These are phyloP conservation scores for Ellobium chinense DNA, from an alignment of 2,888 invertebrate genomes.

Conservation along the genomic window DNA sequence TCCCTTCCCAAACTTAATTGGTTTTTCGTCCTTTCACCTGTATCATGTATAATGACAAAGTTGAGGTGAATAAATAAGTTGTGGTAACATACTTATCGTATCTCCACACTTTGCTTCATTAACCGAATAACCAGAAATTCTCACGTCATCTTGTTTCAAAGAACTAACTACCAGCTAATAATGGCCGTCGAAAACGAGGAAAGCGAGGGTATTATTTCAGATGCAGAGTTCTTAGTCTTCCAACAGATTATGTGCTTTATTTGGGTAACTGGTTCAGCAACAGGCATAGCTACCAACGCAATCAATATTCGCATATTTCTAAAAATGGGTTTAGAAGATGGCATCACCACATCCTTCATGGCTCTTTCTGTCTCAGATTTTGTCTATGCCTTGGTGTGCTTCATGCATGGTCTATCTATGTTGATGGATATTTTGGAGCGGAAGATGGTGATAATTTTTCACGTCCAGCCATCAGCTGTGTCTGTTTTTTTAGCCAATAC, in stretches of 20 bases:
- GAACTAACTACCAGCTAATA: too few relatives aligned
- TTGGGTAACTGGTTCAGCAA: background rate
- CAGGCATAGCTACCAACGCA: background rate
- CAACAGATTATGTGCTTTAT: background rate
- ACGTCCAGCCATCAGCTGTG: background rate
- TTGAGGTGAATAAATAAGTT: too few relatives aligned
- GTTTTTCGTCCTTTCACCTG: too few relatives aligned
- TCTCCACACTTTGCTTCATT: too few relatives aligned
- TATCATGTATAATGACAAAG: too few relatives aligned
- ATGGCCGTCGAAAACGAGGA: too few relatives aligned
- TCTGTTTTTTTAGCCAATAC: background rate
- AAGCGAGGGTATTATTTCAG: background rate
- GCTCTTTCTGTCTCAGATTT: background rate
- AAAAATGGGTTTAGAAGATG: conserved; percentile 10
- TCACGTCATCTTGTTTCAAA: too few relatives aligned
- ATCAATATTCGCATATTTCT: background rate
- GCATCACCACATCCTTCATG: conserved; percentile 3
- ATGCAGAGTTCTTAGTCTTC: background rate
- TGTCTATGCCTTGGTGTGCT: too few relatives aligned
- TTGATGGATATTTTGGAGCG: background rate
- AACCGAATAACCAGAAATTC: too few relatives aligned
- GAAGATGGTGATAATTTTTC: background rate
- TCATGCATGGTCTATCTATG: background rate
- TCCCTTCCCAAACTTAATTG: too few relatives aligned
- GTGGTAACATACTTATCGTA: too few relatives aligned